Base-by-base conservation (phyloP, 2,113 vertebrate species). In the Paedocypris sp. region DNA sequence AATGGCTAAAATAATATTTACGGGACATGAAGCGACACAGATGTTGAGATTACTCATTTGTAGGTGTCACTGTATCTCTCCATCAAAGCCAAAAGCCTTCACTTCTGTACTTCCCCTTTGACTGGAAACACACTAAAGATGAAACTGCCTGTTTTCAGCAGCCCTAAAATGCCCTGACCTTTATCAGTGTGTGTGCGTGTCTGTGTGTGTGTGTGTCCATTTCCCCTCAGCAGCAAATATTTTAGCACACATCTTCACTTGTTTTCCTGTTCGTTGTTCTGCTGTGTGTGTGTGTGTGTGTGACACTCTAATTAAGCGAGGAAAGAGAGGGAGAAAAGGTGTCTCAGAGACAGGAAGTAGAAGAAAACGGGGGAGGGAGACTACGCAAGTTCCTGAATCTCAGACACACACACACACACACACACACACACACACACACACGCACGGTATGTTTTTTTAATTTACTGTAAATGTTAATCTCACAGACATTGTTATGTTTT, bases 151-250 rank as follows among this genome's bases (percentile, higher is more conserved):
- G 73, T 75, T 79, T 78, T 77, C 51, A 23, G 66, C 47, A 59
- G 20, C 12, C 22, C 63, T 67, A 49, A 81, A 82, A 80, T 74
- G 71, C 70, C 79, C 79, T 75, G 80, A 82, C 82, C 78, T 84
- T 84, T 82, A 6, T 58, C 11, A 22, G 18, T 41, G 29, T 74
- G 58, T 57, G 60, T 65, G 15, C 10, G 19, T 45, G n/a, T 69
- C 33, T 25, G 11, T 67, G 31, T 29, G 7, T 23, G 22, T 31
- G 22, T 46, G 28, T 50, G 15, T 36, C n/a, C 41, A 16, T 33
- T 19, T 25, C n/a, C 12, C 15, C 10, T 56, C 15, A 1, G 16
- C 1, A 6, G 6, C 5, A 28, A 31, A 29, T 6, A 10, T 2
- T 11, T 22, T 15, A n/a, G 18, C 29, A 8, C 15, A 16, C 23